Evolutionary conservation across 2,888 invertebrate species (phyloP).

Genomic region (Calliphora vomitoria): DNA sequence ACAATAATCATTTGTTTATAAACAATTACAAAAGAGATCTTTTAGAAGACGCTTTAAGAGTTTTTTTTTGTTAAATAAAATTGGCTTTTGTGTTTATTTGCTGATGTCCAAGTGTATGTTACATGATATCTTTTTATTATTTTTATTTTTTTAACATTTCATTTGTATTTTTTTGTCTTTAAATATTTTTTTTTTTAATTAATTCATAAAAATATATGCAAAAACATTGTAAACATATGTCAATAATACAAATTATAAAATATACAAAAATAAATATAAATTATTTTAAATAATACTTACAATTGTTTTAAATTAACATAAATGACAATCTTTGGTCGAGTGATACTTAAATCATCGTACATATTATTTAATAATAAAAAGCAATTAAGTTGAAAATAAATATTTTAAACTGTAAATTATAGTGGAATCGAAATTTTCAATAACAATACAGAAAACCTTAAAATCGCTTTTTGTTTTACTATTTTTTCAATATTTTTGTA

Average conservation of each 20-base stretch:
- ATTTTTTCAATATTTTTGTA: too few relatives aligned
- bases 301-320: too few relatives aligned
- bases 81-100: slow-evolving; percentile 17
- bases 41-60: slow-evolving; percentile 1
- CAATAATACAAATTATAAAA: slow-evolving; percentile 44
- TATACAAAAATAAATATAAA: slow-evolving; percentile 65
- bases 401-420: too few relatives aligned
- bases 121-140: slow-evolving; percentile 44
- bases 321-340: too few relatives aligned
- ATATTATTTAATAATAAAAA: too few relatives aligned
- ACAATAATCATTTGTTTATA: slow-evolving; percentile 38
- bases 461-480: too few relatives aligned
- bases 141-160: slow-evolving; percentile 33
- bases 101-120: slow-evolving; percentile 47
- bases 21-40: neutral
- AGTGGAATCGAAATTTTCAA: too few relatives aligned
- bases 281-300: slow-evolving; percentile 59
- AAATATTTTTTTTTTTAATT: slow-evolving; percentile 60
- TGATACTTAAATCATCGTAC: too few relatives aligned
- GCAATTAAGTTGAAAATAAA: too few relatives aligned
- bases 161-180: slow-evolving; percentile 59
- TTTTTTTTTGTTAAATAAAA: slow-evolving; percentile 13
- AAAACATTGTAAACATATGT: slow-evolving; percentile 52
- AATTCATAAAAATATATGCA: slow-evolving; percentile 61
- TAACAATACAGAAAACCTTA: too few relatives aligned